Conservation (phyloP, 2,797 vertebrate species). For the Eulemur albifrons region DNA sequence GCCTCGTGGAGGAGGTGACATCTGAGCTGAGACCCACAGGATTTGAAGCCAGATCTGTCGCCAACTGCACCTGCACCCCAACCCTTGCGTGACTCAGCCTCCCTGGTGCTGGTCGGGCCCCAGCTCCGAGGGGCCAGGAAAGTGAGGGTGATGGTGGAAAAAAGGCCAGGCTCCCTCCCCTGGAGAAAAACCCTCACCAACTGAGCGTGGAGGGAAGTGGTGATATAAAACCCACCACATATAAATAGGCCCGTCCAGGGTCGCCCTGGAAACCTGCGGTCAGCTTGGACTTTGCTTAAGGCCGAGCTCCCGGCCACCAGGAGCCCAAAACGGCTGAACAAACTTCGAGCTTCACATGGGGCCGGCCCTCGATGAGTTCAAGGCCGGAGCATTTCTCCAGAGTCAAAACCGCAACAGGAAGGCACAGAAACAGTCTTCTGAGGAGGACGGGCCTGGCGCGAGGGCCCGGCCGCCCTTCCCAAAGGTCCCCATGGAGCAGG, state of each 20-base stretch:
- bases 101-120: rapidly evolving
- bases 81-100: rapidly evolving
- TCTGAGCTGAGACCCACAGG: neutral
- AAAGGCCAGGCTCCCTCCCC: neutral
- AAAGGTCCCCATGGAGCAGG: neutral
- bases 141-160: neutral
- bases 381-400: conserved; percentile 70
- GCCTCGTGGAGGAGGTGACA: neutral
- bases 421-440: neutral
- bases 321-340: conserved; percentile 79
- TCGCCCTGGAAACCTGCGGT: conserved; percentile 73
- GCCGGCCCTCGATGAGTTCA: conserved; percentile 58
- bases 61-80: rapidly evolving
- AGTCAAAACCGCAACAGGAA: conserved; percentile 74
- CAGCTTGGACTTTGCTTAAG: conserved; percentile 70
- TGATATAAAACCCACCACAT: conserved; percentile 49
- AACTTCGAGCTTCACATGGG: conserved; percentile 66
- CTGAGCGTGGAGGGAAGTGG: conserved; percentile 61
- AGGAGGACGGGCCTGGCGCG: neutral
- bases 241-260: conserved; percentile 60
- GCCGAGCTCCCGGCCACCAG: conserved; percentile 58
- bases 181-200: conserved; percentile 25
- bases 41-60: neutral
- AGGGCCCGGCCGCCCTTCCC: neutral
- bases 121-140: neutral